These are phyloP conservation scores for Oligia latruncula DNA, from an alignment of 2,888 invertebrate genomes.

Conservation along the genomic window DNA sequence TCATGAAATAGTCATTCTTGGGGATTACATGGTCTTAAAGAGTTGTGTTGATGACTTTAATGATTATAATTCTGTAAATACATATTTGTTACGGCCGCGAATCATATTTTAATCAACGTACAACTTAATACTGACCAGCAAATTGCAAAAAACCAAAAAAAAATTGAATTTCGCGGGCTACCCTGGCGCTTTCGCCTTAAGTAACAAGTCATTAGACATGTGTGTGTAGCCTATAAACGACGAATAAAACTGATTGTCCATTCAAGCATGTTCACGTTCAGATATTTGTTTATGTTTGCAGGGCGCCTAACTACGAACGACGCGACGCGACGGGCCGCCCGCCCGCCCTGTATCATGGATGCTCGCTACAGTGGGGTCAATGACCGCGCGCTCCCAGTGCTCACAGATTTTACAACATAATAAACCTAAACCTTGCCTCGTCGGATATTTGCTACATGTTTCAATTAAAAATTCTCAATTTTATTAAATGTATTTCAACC, in stretches of 20 bases:
- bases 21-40: no score
- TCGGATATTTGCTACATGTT: constrained; percentile 51
- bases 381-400: constrained; percentile 75
- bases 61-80: no score
- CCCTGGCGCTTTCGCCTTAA: no score
- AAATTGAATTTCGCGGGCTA: no score
- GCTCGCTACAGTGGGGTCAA: constrained; percentile 76
- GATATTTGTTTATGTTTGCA: constrained; percentile 83
- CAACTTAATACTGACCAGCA: no score
- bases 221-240: constrained; percentile 45
- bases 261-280: constrained; percentile 72
- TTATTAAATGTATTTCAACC: not conserved
- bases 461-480: constrained; percentile 41
- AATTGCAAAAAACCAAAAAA: no score
- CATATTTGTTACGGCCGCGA: no score
- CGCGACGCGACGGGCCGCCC: constrained; percentile 62
- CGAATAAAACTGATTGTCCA: constrained; percentile 63
- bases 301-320: constrained; percentile 68
- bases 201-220: constrained; percentile 33
- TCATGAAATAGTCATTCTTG: no score
- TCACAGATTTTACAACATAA: constrained; percentile 73
- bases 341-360: constrained; percentile 74
- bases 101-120: no score
- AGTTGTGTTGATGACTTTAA: no score
- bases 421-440: constrained; percentile 68